Conservation (phyloP, 2,797 vertebrate species). For the Lutjanus argentimaculatus region DNA sequence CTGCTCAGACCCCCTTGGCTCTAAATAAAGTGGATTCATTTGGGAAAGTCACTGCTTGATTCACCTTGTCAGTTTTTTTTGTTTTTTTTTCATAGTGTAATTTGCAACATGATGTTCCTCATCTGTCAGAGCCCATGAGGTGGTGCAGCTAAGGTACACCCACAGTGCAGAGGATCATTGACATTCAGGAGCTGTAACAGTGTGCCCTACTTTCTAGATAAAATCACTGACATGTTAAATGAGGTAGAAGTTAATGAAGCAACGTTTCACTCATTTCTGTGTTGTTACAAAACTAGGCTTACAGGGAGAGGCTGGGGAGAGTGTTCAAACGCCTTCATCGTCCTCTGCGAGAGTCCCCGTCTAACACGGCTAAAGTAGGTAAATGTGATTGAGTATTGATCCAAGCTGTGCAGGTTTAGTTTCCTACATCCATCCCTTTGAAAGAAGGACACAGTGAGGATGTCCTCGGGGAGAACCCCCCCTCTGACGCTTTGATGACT, state of each 20-base stretch:
- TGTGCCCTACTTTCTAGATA: conserved; percentile 65
- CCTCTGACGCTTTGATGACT: conserved; percentile 37
- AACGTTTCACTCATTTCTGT: conserved; percentile 47
- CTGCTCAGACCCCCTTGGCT: not conserved
- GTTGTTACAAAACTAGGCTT: conserved; percentile 37
- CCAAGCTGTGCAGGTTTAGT: conserved; percentile 31
- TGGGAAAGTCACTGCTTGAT: conserved; percentile 24
- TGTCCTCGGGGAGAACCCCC: conserved; percentile 38
- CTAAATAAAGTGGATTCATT: conserved; percentile 8
- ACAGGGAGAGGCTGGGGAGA: conserved; percentile 12
- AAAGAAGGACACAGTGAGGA: conserved; percentile 51
- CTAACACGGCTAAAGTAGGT: conserved; percentile 67
- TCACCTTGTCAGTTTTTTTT: conserved; percentile 35
- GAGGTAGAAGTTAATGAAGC: conserved; percentile 59
- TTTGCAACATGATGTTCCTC: conserved; percentile 59
- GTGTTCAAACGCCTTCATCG: conserved; percentile 43
- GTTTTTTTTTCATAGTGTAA: conserved; percentile 20
- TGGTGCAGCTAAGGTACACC: conserved; percentile 40
- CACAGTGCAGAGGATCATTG: conserved; percentile 64
- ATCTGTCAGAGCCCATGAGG: conserved; percentile 53
- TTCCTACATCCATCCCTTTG: conserved; percentile 30
- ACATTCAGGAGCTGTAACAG: conserved; percentile 65
- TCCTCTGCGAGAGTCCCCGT: conserved; percentile 50
- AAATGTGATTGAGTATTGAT: conserved; percentile 82
- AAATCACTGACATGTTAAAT: conserved; percentile 75